Conservation (phyloP, 1,140 invertebrate genomes). For the Sitophilus oryzae region DNA sequence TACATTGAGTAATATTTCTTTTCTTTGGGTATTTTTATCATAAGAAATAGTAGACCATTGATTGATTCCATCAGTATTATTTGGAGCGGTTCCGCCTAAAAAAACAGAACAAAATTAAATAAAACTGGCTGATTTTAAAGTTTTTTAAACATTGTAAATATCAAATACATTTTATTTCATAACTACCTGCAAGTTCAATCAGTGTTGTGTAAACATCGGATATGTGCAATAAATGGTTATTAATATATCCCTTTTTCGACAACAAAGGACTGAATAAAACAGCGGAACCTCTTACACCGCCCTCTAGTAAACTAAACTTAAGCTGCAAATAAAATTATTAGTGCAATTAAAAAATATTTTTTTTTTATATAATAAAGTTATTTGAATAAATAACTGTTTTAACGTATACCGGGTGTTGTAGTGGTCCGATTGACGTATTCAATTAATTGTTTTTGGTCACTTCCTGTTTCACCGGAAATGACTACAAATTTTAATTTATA, state of each 20-base stretch:
- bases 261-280: conserved; percentile 59
- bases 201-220: conserved; percentile 87
- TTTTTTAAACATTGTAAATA: conserved; percentile 5
- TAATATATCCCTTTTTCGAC: conserved; percentile 50
- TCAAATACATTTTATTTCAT: conserved; percentile 12
- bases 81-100: not conserved
- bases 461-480: too few relatives aligned
- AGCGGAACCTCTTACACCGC: conserved; percentile 70
- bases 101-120: too few relatives aligned
- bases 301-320: conserved; percentile 79
- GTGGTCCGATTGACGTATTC: too few relatives aligned
- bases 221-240: conserved; percentile 68
- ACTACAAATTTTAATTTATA: too few relatives aligned
- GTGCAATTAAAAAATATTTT: not conserved
- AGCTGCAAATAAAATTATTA: conserved; percentile 29
- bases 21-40: conserved; percentile 50
- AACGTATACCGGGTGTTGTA: too few relatives aligned
- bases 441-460: too few relatives aligned
- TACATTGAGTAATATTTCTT: conserved; percentile 76
- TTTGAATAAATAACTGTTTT: too few relatives aligned
- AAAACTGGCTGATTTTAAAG: too few relatives aligned
- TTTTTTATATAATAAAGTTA: conserved; percentile 10
- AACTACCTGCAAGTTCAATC: conserved; percentile 55
- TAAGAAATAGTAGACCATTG: conserved; percentile 59
- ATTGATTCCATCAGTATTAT: conserved; percentile 64